A percentile compares a stretch with the other conserved stretches of the same genome.
Evolutionary conservation across 2,113 vertebrate genomes (phyloP).

Genomic region (Silurus asotus): DNA sequence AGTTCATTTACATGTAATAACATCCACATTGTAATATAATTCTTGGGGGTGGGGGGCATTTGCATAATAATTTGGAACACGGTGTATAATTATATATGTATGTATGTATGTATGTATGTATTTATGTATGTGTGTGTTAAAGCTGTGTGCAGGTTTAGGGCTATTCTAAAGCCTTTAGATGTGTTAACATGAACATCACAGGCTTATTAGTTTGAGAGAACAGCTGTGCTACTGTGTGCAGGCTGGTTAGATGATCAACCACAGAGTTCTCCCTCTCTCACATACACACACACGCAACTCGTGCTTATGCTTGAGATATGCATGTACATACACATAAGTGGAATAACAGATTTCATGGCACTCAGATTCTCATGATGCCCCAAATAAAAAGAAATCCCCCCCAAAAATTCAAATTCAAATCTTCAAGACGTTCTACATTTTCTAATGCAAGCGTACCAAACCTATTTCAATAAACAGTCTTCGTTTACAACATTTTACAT

Average conservation of each 20-base stretch:
- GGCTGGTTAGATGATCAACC: background rate
- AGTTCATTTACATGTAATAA: no score
- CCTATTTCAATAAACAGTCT: background rate
- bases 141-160: background rate
- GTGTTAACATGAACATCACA: conserved; percentile 10
- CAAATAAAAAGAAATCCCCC: background rate
- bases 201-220: conserved; percentile 4
- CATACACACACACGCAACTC: background rate
- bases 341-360: background rate
- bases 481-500: background rate
- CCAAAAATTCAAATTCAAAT: background rate
- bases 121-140: background rate
- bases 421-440: background rate
- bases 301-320: background rate
- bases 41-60: no score
- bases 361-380: background rate
- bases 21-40: no score
- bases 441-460: background rate
- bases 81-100: no score
- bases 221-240: conserved; percentile 10
- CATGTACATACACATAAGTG: background rate
- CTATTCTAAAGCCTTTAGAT: background rate
- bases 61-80: no score
- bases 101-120: background rate
- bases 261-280: background rate